Conservation (phyloP, 2,113 vertebrate species). For the Orcinus orca region DNA sequence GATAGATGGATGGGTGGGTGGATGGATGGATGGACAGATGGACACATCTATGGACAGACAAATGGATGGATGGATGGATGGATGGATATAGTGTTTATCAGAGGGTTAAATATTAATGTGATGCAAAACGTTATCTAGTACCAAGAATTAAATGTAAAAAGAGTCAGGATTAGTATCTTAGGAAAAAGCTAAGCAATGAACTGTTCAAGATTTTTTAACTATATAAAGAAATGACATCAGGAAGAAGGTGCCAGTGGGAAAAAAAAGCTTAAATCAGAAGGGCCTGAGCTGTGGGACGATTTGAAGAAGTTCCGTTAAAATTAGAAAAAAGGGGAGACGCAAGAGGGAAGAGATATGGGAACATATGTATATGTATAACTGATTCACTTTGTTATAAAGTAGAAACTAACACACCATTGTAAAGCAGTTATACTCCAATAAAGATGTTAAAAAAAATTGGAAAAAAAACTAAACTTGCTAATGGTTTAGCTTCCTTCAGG, state of each 20-base stretch:
- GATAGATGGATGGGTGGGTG: background rate
- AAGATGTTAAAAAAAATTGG: background rate
- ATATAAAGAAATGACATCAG: background rate
- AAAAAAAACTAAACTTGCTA: background rate
- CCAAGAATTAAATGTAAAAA: slow-evolving; percentile 31
- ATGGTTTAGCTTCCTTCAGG: background rate
- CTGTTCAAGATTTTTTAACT: background rate
- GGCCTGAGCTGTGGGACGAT: background rate
- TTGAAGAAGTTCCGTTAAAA: background rate
- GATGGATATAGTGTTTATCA: background rate
- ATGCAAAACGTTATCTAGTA: background rate
- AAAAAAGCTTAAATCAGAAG: background rate
- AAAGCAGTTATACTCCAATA: too few species aligned
- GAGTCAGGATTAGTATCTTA: background rate
- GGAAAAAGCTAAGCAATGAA: background rate
- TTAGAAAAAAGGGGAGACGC: background rate
- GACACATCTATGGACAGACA: background rate
- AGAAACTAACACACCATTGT: too few species aligned
- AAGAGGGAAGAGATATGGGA: too few species aligned
- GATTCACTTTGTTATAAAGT: too few species aligned
- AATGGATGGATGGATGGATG: background rate
- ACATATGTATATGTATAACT: too few species aligned
- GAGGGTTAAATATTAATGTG: slow-evolving; percentile 10
- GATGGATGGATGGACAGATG: background rate
- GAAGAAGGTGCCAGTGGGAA: background rate